Conservation (phyloP, 1,140 invertebrate genomes). For the Carposina sasakii region DNA sequence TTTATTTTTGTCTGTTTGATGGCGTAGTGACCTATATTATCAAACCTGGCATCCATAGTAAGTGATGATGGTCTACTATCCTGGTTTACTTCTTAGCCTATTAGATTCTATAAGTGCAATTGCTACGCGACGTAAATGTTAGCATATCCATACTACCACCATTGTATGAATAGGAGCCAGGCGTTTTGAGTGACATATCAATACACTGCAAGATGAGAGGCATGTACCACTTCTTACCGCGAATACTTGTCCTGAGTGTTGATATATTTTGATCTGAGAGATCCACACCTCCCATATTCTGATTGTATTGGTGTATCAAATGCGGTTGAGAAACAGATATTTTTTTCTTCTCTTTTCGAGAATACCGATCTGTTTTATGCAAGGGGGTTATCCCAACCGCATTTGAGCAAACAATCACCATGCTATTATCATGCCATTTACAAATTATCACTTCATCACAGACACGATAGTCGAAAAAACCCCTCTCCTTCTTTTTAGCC, state of each 20-base stretch:
- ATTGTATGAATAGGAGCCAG: too few species aligned
- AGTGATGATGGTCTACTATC: too few species aligned
- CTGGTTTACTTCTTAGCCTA: too few species aligned
- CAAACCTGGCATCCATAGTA: too few species aligned
- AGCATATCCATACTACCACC: too few species aligned
- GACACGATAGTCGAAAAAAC: conserved; percentile 5
- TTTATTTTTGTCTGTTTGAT: too few species aligned
- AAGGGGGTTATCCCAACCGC: conserved; percentile 9
- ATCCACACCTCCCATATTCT: conserved; percentile 30
- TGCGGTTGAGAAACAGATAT: conserved; percentile 18
- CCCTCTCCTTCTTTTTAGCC: conserved; percentile 6
- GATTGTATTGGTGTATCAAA: conserved; percentile 24
- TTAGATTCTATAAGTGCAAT: too few species aligned
- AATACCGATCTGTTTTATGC: conserved; percentile 23
- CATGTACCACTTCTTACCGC: conserved; percentile 33
- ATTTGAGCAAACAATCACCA: conserved; percentile 15
- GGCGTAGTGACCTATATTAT: too few species aligned
- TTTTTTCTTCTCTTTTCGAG: conserved; percentile 25
- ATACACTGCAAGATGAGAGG: conserved; percentile 18
- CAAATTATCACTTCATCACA: conserved; percentile 15
- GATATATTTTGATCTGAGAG: conserved; percentile 21
- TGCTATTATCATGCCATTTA: conserved; percentile 31
- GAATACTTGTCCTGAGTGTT: conserved; percentile 18
- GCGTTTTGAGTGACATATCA: too few species aligned
- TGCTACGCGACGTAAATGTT: too few species aligned